These are phyloP conservation scores for Brachionus rubens DNA, from an alignment of 1,140 invertebrate species.

Conservation along the genomic window DNA sequence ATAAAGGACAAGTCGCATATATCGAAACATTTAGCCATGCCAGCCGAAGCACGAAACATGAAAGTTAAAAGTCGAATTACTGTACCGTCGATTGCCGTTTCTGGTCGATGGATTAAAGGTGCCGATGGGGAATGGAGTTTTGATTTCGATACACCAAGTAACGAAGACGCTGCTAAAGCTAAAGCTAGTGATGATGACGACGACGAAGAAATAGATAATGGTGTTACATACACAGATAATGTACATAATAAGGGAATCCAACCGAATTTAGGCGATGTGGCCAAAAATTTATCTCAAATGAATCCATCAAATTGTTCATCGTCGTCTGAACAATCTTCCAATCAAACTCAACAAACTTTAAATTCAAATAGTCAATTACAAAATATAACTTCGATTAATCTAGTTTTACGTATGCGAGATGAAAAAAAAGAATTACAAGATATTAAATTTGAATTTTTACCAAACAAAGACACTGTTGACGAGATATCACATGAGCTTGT, in stretches of 20 bases:
- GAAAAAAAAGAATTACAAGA: constrained; percentile 45
- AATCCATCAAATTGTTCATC: neutral
- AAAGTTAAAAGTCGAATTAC: constrained; percentile 14
- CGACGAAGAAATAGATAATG: neutral
- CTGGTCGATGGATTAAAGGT: constrained; percentile 29
- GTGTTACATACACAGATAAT: constrained; percentile 20
- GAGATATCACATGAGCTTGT: constrained; percentile 40
- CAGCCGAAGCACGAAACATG: constrained; percentile 17
- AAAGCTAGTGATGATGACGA: neutral
- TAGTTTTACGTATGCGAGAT: constrained; percentile 38
- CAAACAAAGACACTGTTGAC: constrained; percentile 23
- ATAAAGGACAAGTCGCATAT: constrained; percentile 48
- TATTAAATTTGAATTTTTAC: constrained; percentile 46
- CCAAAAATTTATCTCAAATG: neutral
- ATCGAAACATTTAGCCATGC: constrained; percentile 31
- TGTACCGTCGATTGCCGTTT: neutral
- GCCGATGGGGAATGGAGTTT: constrained; percentile 46
- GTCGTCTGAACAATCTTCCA: neutral
- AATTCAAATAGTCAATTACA: neutral
- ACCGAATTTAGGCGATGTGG: constrained; percentile 4
- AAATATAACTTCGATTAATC: constrained; percentile 2
- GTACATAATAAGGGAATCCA: neutral
- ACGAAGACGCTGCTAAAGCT: constrained; percentile 2
- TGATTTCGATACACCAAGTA: neutral
- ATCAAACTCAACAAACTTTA: neutral